Base-by-base conservation (phyloP, 2,888 invertebrate genomes). In the Chymomyza amoena region DNA sequence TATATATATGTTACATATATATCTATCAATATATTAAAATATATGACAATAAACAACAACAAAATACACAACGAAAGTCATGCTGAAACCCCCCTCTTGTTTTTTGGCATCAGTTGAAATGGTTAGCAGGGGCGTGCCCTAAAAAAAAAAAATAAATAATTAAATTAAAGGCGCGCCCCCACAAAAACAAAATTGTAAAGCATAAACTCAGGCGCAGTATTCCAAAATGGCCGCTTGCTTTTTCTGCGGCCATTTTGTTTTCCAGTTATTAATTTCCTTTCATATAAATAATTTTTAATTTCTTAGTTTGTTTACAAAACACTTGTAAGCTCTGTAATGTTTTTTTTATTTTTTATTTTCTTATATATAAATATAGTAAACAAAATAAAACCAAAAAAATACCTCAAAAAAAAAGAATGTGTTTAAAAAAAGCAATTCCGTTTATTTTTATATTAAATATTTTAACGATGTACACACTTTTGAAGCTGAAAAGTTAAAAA, bases 81-180 rank as follows among this genome's bases (percentile, higher is more conserved):
- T 83, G 85, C 83, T 85, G 81, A 81, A 85, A 84, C 18, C 74
- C 84, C 84, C 87, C 84, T 87, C 84, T 85, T 85, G 84, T 87
- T 84, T 81, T 82, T 70, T 77, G 77, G 75, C 79, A 67, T 66
- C 20, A 61, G 2, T 36, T 60, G 68, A 61, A 66, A 70, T 69
- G 16, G 59, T 36, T 61, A 45, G 25, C 39, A 61, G 15, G 10
- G 39, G 61, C 39, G n/a, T n/a, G 32, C 39, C 36, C 36, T 1
- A 63, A 20, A 51, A 1, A 50, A 18, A 45, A 61, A 57, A 18
- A 20, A 32, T 7, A 9, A 32, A 32, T 32, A 32, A 32, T 7
- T 7, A 32, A 32, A 32, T 32, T 25, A 45, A 45, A 45, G 39
- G 39, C 0, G 13, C 10, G 13, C 39, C 13, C 36, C 36, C 2